A percentile compares a stretch with the other conserved stretches of the same genome.
These are phyloP conservation scores for Lithobates pipiens DNA, from an alignment of 2,797 vertebrate genomes.

Conservation along the genomic window DNA sequence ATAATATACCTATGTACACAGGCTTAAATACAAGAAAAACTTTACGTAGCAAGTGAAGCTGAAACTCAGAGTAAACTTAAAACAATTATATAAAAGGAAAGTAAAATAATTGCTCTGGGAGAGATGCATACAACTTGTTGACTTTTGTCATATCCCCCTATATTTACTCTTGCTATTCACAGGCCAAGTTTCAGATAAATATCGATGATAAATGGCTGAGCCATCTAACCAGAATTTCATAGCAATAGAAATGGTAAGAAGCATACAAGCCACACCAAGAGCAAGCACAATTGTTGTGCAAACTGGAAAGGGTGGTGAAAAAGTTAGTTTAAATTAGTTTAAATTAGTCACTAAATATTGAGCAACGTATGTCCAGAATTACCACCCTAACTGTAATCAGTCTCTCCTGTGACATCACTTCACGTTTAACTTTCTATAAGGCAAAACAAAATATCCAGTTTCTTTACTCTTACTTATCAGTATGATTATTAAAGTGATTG, in stretches of 20 bases:
- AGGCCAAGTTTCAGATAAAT: neutral
- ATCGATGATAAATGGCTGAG: neutral
- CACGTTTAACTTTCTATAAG: neutral
- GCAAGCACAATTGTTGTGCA: constrained; percentile 67
- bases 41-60: neutral
- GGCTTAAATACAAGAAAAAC: neutral
- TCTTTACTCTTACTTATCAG: too few relatives aligned
- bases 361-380: neutral
- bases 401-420: neutral
- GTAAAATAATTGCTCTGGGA: constrained; percentile 1
- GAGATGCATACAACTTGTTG: neutral
- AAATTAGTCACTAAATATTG: constrained; percentile 70
- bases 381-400: neutral
- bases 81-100: neutral
- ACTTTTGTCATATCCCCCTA: neutral
- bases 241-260: neutral
- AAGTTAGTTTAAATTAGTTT: constrained; percentile 66
- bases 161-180: neutral
- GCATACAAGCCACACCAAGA: constrained; percentile 68
- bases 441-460: neutral
- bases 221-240: neutral
- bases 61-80: neutral
- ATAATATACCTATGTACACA: neutral
- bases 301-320: constrained; percentile 55
- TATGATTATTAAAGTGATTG: too few relatives aligned